phyloP scores from a whole-genome alignment of 2,113 vertebrate species.

The Epinephelus moara region DNA sequence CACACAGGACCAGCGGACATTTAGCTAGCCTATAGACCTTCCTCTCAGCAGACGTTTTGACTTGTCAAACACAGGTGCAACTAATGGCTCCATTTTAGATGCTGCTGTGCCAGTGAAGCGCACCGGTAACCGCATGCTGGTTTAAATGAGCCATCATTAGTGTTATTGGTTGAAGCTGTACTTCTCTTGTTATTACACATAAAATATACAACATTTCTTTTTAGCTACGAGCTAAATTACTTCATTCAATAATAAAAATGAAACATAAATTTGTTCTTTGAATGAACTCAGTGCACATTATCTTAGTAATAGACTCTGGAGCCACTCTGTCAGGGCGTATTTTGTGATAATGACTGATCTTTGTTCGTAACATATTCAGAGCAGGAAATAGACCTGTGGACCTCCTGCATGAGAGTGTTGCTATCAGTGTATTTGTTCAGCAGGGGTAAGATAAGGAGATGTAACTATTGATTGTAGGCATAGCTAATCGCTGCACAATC shows the following conservation, averaged over 20 bases:
- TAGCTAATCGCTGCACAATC: constrained; percentile 25
- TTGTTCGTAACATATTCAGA: not conserved
- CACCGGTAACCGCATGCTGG: not conserved
- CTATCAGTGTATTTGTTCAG: constrained; percentile 50
- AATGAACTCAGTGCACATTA: not conserved
- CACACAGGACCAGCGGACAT: not conserved
- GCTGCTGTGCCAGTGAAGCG: not conserved
- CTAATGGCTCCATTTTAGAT: constrained; percentile 26
- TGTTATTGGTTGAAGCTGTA: not conserved
- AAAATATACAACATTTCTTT: not conserved
- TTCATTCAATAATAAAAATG: not conserved
- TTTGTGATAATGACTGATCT: not conserved
- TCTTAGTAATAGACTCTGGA: not conserved
- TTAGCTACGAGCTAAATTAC: not conserved
- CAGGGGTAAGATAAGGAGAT: constrained; percentile 41
- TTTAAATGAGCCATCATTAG: constrained; percentile 8
- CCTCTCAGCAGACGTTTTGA: not conserved
- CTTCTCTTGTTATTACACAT: not conserved
- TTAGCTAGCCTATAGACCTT: not conserved
- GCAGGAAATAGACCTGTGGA: not conserved
- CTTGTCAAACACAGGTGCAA: constrained; percentile 14
- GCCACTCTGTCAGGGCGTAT: not conserved
- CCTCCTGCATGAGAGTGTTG: constrained; percentile 6
- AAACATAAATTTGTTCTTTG: not conserved
- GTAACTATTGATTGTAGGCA: constrained; percentile 56